Base-by-base conservation (phyloP, 2,888 invertebrate genomes). In the Athetis lepigone region DNA sequence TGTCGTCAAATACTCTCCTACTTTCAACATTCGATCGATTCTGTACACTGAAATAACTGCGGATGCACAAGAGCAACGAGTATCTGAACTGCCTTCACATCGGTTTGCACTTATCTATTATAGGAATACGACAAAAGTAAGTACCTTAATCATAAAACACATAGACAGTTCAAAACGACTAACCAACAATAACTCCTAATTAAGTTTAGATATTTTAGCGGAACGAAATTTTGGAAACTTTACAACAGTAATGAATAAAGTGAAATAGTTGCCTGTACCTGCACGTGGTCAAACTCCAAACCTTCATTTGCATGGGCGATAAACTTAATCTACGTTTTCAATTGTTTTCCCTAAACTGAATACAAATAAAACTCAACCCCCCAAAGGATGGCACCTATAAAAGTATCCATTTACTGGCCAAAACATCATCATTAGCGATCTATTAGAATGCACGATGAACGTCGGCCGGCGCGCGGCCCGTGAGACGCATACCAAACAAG, bases 341-440 rank as follows among this genome's bases (percentile, higher is more conserved):
- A 58, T 58, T 49, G 47, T 36, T 68, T 51, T 49, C 46, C 29
- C 39, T 65, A 29, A 65, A 52, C 40, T 19, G 42, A 52, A 59
- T 58, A 52, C 47, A 58, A 58, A 58, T 58, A 47, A 18, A 49
- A 59, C 33, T 25, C 27, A 36, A 19, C 43, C 21, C 19, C 29
- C 18, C 47, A 45, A 42, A 43, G 42, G 21, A 43, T 62, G 19
- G 42, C 21, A 42, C 23, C 43, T 40, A 65, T 59, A 63, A 70
- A 76, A 68, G 67, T 79, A 81, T 80, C 66, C 58, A 77, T 76
- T 79, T 67, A 70, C 77, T 76, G 63, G 62, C 73, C 79, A 82
- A 85, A 86, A 85, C 81, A 85, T 84, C 77, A 76, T 84, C 85
- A 88, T 88, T 88, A 88, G 79, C 78, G 72, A 82, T 82, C 83